Base-by-base conservation (phyloP, 1,140 invertebrate species). In the Heliconius himera region DNA sequence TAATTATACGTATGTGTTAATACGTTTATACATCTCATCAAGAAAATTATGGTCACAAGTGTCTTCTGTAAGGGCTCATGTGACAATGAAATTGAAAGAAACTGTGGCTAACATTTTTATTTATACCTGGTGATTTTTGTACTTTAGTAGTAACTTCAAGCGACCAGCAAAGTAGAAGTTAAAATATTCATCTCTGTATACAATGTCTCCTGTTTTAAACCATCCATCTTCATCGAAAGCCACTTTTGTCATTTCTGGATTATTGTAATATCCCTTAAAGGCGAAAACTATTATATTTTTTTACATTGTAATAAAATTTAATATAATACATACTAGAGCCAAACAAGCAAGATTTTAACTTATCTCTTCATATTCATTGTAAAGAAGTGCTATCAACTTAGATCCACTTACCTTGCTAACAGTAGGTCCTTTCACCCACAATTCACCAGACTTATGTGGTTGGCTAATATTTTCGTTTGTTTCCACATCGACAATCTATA, bases 121-220 rank as follows among this genome's bases (percentile, higher is more conserved):
- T 54, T 29, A 20, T 74, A 84, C 83, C n/a, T 82, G 83, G 26
- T 84, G 71, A 73, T 79, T 81, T 51, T 29, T 77, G 38, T 81
- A 84, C 51, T 84, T 82, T 5, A 84, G 22, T 29, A 97, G 88
- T 83, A 96, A 96, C 87, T 97, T 97, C 3, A 96, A 75, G 75
- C 96, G 90, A 83, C 97, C 96, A 4, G 96, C 94, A 81, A 97
- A 95, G 81, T 91, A 96, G 73, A 96, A 94, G 80, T 93, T 94
- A 16, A 92, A 95, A 33, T 96, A 89, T 74, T 95, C 87, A 83
- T 97, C 96, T 81, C 95, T 95, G 85, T 96, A 96, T 3, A 95
- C 95, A 20, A 82, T 96, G 88, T 97, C 96, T 76, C 96, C 97
- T 66, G 97, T 97, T 85, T 96, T 95, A 3, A 97, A 89, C 96